phyloP scores from a whole-genome alignment of 2,113 vertebrate species.

The Neotragus moschatus region DNA sequence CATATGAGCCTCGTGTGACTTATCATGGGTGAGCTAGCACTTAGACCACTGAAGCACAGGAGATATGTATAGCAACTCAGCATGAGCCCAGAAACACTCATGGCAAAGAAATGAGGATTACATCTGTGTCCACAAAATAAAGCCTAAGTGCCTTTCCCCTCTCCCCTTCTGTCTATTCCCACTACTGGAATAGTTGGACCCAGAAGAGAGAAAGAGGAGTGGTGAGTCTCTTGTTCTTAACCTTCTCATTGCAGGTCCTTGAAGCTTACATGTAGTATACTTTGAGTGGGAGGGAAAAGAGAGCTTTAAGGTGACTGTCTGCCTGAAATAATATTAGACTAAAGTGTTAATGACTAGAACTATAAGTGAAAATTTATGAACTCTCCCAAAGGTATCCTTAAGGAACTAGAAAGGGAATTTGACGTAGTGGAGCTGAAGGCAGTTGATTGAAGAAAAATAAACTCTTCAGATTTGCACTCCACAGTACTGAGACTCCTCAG shows the following conservation, averaged over 20 bases:
- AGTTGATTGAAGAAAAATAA: neutral
- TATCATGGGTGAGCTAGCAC: neutral
- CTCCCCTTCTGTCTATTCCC: neutral
- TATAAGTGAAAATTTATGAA: neutral
- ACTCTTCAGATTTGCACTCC: neutral
- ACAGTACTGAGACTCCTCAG: neutral
- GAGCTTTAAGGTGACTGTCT: neutral
- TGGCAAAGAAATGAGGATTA: neutral
- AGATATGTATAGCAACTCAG: neutral
- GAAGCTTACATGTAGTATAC: neutral
- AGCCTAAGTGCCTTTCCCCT: neutral
- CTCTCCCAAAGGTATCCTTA: neutral
- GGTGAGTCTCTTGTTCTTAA: neutral
- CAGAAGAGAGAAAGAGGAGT: neutral
- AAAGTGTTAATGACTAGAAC: neutral
- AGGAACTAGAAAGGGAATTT: neutral
- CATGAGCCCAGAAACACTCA: neutral
- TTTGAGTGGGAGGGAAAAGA: neutral
- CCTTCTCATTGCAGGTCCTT: neutral
- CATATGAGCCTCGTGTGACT: neutral
- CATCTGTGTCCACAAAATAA: neutral
- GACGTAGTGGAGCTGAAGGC: neutral
- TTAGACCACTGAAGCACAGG: neutral
- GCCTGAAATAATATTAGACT: neutral
- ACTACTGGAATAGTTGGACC: neutral